Percentiles rank a stretch among this genome's conserved stretches.
Conservation (phyloP, 30 jellyfish, hydroid and myxozoan genomes). For the Nemopilema nomurai region DNA sequence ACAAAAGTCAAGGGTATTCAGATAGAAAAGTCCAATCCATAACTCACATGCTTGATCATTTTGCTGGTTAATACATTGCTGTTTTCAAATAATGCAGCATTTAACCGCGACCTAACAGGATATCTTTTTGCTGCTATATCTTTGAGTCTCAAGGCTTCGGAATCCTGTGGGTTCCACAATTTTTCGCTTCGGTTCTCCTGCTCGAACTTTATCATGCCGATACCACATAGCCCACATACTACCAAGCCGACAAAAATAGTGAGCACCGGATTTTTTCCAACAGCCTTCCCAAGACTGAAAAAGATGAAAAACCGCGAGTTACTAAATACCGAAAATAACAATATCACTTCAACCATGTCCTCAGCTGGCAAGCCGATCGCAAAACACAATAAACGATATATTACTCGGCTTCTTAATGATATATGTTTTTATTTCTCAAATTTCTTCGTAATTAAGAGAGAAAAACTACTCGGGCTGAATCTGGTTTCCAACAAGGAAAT, state of each 20-base stretch:
- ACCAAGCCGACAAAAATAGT: slow-evolving; percentile 51
- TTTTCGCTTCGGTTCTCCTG: slow-evolving; percentile 88
- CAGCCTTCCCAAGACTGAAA: slow-evolving; percentile 60
- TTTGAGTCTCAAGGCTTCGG: slow-evolving; percentile 65
- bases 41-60: slow-evolving; percentile 63
- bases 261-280: slow-evolving; percentile 57
- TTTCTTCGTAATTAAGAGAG: too few species aligned
- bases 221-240: slow-evolving; percentile 67
- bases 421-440: too few species aligned
- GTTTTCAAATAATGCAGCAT: slow-evolving; percentile 56
- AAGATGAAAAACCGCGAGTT: not conserved
- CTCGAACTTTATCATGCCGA: slow-evolving; percentile 64
- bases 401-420: too few species aligned
- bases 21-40: not conserved
- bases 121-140: slow-evolving; percentile 41
- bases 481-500: too few species aligned
- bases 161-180: slow-evolving; percentile 80
- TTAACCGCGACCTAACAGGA: slow-evolving; percentile 59
- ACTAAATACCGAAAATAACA: not conserved
- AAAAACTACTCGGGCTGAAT: too few species aligned
- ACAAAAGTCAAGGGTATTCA: not conserved
- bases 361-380: not conserved
- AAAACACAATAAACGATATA: too few species aligned
- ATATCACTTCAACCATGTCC: not conserved
- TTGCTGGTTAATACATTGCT: slow-evolving; percentile 59